Percentiles rank a stretch among this genome's conserved stretches.
phyloP scores from a whole-genome alignment of 2,888 invertebrate genomes.

The Piscicola geometra region DNA sequence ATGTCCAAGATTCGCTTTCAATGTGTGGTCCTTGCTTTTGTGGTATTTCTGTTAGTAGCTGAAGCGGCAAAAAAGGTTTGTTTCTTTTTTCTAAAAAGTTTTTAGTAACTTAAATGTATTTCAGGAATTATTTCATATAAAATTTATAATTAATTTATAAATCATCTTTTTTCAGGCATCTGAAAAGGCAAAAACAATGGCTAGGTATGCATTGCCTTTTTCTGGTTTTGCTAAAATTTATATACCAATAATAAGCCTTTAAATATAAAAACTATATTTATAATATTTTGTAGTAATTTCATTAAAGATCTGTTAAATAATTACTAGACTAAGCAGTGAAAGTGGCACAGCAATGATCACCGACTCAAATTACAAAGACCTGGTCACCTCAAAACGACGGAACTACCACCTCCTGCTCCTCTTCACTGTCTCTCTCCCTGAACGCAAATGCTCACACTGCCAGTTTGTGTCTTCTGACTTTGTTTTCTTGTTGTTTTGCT shows the following conservation, averaged over 20 bases:
- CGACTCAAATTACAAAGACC: neutral
- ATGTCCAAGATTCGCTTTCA: neutral
- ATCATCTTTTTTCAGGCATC: neutral
- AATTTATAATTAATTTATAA: neutral
- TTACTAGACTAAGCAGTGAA: neutral
- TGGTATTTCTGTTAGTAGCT: too few species aligned
- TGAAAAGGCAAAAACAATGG: neutral
- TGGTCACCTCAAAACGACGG: neutral
- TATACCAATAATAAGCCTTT: too few species aligned
- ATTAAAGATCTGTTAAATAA: too few species aligned
- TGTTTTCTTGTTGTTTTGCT: too few species aligned
- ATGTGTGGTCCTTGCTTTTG: too few species aligned
- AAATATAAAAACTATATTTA: too few species aligned
- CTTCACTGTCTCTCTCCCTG: slow-evolving; percentile 1
- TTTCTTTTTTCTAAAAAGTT: neutral
- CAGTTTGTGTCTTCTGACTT: slow-evolving; percentile 4
- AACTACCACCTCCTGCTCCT: slow-evolving; percentile 3
- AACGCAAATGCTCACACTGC: slow-evolving; percentile 7
- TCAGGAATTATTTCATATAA: too few species aligned
- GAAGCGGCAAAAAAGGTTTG: neutral
- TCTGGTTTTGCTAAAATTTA: too few species aligned
- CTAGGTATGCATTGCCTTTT: too few species aligned
- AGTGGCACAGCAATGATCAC: neutral
- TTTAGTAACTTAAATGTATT: too few species aligned
- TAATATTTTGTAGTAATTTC: too few species aligned